Evolutionary conservation across 2,113 vertebrate genomes (phyloP), one percentile per base, ranked within the genome.

Genomic region (Hypocryptadius cinnamomeus): DNA sequence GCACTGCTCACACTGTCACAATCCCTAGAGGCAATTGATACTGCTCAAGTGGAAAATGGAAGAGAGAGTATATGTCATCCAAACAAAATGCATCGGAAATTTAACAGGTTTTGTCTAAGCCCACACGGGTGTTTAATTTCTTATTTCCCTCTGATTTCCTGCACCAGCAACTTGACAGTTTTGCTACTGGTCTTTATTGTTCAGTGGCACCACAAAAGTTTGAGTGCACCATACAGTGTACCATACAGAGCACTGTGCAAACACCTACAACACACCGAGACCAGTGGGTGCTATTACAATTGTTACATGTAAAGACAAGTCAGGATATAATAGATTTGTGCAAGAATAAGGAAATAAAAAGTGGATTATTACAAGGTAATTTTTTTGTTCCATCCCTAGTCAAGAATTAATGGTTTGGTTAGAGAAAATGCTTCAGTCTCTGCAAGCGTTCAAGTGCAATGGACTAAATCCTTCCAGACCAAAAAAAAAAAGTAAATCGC

Each of bases 401-500:
- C 54, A 91, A 59, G 20, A 89, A 85, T 72, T 73, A 72, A 87
- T n/a, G 30, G 28, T 91, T 79, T 77, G 51, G 39, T 69, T 42
- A 57, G 37, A 91, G 87, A 82, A 88, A 91, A 56, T 18, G 10
- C 70, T 91, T 77, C 40, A 45, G 31, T 56, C 40, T 54, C 74
- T 88, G n/a, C 40, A 91, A 70, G 47, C 4, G 2, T 78, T 91
- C 64, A 78, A 87, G 66, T 44, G 71, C 59, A 68, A 66, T 15
- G 47, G 78, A 69, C 70, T 85, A 87, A 94, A 96, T 78, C 44
- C 51, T 74, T 85, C 73, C 74, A 91, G 87, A 50, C 19, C 9
- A 40, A 40, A 40, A 40, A 56, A 35, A 59, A 42, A 53, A 65
- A 39, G 21, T 21, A 66, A 51, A 77, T 25, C 2, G 2, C 65